Conservation (phyloP, 2,888 invertebrate species). For the Nemotelus pantherinus region DNA sequence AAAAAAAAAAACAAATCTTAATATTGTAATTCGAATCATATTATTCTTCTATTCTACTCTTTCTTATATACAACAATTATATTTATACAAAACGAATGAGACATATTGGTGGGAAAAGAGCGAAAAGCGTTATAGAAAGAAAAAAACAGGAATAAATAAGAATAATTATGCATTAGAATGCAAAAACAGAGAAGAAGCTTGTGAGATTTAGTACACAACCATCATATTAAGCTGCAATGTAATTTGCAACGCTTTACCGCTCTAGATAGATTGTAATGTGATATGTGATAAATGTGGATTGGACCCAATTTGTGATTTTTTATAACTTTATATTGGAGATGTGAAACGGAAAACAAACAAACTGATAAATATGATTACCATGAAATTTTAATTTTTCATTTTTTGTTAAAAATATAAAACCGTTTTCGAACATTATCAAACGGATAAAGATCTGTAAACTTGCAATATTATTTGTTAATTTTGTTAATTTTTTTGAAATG, state of each 20-base stretch:
- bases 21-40: constrained; percentile 12
- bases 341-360: not conserved
- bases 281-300: constrained; percentile 44
- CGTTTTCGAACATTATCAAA: too few relatives aligned
- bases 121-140: constrained; percentile 7
- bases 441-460: too few relatives aligned
- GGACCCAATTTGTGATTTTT: constrained; percentile 45
- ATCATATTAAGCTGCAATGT: not conserved
- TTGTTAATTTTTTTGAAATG: not conserved
- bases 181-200: not conserved
- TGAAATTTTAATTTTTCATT: constrained; percentile 15
- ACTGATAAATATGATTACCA: constrained; percentile 19
- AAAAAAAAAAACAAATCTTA: not conserved
- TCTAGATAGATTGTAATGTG: constrained; percentile 44
- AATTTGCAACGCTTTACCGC: constrained; percentile 32
- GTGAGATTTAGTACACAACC: constrained; percentile 1
- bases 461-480: constrained; percentile 29
- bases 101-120: constrained; percentile 7
- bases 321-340: constrained; percentile 40
- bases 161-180: not conserved
- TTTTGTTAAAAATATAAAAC: too few relatives aligned
- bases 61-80: not conserved
- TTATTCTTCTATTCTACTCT: not conserved
- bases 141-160: not conserved
- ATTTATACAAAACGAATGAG: not conserved